Conservation (phyloP, 2,888 invertebrate genomes). For the Quadriops clusia region DNA sequence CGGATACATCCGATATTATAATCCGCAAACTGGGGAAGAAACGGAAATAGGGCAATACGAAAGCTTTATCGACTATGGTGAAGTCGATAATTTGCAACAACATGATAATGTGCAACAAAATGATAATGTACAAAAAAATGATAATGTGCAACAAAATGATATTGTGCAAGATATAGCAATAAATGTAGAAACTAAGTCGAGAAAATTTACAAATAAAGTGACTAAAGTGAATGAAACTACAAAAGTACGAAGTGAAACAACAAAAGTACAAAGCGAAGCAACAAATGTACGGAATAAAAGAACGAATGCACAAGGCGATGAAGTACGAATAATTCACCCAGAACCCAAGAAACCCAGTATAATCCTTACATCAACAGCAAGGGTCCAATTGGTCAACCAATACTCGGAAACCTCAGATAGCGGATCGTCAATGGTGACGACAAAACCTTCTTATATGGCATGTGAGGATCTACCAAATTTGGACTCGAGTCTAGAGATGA, state of each 20-base stretch:
- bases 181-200: no score
- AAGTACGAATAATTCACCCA: no score
- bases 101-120: no score
- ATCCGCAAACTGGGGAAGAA: conserved; percentile 37
- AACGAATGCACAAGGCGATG: conserved; percentile 9
- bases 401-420: conserved; percentile 47
- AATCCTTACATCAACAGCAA: conserved; percentile 40
- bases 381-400: conserved; percentile 31
- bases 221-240: no score
- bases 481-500: conserved; percentile 47
- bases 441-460: conserved; percentile 43
- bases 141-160: no score
- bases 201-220: conserved; percentile 17
- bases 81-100: no score
- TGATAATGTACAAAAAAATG: no score
- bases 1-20: conserved; percentile 56
- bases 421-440: conserved; percentile 46
- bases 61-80: conserved; percentile 42
- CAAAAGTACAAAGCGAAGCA: conserved; percentile 16
- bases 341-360: conserved; percentile 32
- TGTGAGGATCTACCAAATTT: conserved; percentile 58
- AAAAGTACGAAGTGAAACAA: no score
- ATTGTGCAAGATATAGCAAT: no score
- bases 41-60: conserved; percentile 36
- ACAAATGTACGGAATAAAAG: no score